A percentile compares a stretch with the other conserved stretches of the same genome.
These are phyloP conservation scores for Laupala kohalensis DNA, from an alignment of 1,140 invertebrate genomes.

Conservation along the genomic window DNA sequence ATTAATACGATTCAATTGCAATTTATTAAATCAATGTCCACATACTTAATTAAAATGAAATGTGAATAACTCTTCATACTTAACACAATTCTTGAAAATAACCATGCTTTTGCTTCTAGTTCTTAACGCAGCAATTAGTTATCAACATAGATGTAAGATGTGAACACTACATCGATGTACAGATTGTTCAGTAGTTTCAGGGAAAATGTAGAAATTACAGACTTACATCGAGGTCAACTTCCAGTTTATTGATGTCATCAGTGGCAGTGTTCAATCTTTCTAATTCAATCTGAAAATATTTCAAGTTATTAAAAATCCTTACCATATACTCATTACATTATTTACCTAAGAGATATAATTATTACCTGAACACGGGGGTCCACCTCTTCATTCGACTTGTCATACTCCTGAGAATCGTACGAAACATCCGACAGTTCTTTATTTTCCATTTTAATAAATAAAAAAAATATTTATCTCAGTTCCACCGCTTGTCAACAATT, in stretches of 20 bases:
- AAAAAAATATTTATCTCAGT: background rate
- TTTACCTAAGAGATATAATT: background rate
- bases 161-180: background rate
- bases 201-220: no score
- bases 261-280: slow-evolving; percentile 90
- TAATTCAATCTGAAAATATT: slow-evolving; percentile 62
- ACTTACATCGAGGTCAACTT: slow-evolving; percentile 88
- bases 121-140: no score
- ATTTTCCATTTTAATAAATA: slow-evolving; percentile 1
- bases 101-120: no score
- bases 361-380: slow-evolving; percentile 10
- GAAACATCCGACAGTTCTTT: background rate
- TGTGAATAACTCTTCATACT: no score
- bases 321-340: background rate
- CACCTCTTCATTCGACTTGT: slow-evolving; percentile 9
- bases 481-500: no score
- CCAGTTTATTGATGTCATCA: slow-evolving; percentile 88
- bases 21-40: no score
- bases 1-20: no score
- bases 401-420: background rate
- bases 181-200: background rate
- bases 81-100: no score
- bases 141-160: no score
- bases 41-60: no score
- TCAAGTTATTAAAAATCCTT: background rate